Base-by-base conservation (phyloP, 2,113 vertebrate genomes). In the Hypomesus transpacificus region DNA sequence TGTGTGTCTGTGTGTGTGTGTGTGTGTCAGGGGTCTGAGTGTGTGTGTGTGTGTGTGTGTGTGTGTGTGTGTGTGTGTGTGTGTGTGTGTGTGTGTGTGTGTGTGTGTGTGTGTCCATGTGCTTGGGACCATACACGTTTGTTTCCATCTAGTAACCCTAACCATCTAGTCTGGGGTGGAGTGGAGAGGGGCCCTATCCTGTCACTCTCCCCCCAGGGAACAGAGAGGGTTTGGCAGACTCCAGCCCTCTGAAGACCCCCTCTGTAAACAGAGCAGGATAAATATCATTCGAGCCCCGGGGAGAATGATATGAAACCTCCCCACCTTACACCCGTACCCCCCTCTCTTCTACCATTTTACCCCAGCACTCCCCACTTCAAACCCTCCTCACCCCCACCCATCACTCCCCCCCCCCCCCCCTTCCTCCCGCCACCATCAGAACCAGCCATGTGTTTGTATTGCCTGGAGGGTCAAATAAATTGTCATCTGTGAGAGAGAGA, bases 401-500 rank as follows among this genome's bases (percentile, higher is more conserved):
- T 26, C 57, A 59, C 24, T 14, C 59, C 52, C n/a, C 14, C 20
- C n/a, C 75, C 60, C 74, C 58, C 61, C 74, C 16, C 63, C 69
- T 39, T 26, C 61, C 7, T 21, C 34, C 58, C 62, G 68, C 74
- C 66, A 21, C 31, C 34, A 75, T 63, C 69, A 21, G 60, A 71
- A 70, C 59, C n/a, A 62, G 62, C 70, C 73, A 74, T 76, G 74
- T 84, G 70, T 80, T 75, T 74, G 70, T 70, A 74, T 70, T 50
- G 66, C 17, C 57, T 56, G 53, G 31, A 22, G 67, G 56, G 57
- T 0, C 50, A 76, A 77, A 75, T 69, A 74, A 68, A 63, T 9
- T 51, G 20, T 13, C 56, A 21, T 14, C 66, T 50, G 50, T 72
- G 66, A 31, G 7, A 56, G n/a, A 54, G 66, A 24, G 54, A 46